Base-by-base conservation (phyloP, 2,888 invertebrate species). In the Stenolophus ochropezus region DNA sequence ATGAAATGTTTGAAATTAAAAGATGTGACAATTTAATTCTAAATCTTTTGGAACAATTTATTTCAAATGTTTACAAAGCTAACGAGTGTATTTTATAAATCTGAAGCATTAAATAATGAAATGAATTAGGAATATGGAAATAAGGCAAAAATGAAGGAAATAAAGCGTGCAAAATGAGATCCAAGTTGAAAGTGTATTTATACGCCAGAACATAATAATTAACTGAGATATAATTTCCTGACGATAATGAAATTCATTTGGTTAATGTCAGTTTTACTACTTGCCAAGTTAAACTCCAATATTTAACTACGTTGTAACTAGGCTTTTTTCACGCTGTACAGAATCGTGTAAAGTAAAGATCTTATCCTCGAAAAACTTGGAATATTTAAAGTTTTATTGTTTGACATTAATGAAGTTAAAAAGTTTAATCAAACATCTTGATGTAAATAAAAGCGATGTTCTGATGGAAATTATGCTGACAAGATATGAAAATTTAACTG, bases 341-440 rank as follows among this genome's bases (percentile, higher is more conserved):
- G 27, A 53, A 53, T 75, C 25, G 75, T 75, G 75, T 75, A 53
- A 75, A 75, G 8, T 75, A 53, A 18, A 75, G 74, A 53, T 75
- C 23, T 53, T 53, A 74, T 47, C 27, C 4, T 11, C 14, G 65
- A 65, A 65, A 65, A 25, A 14, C 33, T 42, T 42, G 25, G 25
- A 20, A 71, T 71, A 42, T 47, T 74, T 74, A 75, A 53, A 75
- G 75, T 75, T 75, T 73, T 75, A 75, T 75, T 51, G 51, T 75
- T 75, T 75, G 75, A 75, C 56, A 53, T 75, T 75, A 75, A 75
- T 75, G 75, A 75, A 53, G 75, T 75, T 51, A 20, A 75, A 75
- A 75, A 75, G 56, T 53, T 25, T 53, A 75, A 75, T 75, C 53
- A 53, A 53, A 53, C 53, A 75, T 53, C 56, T 75, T 75, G 51